phyloP scores from a whole-genome alignment of 2,113 vertebrate genomes.

The Cephalopterus ornatus region DNA sequence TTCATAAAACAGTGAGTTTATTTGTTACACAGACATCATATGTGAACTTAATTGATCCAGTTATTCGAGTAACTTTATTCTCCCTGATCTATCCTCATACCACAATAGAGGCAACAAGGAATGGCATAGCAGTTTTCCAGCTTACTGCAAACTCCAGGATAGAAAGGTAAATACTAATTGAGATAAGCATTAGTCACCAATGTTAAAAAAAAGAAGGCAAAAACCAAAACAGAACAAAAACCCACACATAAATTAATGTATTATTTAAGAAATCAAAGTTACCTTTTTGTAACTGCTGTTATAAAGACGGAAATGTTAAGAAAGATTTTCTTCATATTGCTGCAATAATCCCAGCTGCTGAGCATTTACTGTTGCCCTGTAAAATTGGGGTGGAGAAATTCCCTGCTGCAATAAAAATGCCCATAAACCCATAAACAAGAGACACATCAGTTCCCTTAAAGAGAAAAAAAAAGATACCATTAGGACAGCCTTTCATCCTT shows the following conservation, averaged over 20 bases:
- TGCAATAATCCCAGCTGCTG: slow-evolving; percentile 18
- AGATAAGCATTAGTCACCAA: background rate
- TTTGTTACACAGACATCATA: background rate
- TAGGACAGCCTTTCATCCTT: background rate
- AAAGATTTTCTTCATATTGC: slow-evolving; percentile 12
- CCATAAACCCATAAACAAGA: slow-evolving; percentile 20
- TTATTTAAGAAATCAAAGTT: background rate
- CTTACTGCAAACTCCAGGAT: background rate
- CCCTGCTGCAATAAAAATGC: slow-evolving; percentile 20
- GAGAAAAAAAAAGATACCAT: background rate
- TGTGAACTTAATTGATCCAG: background rate
- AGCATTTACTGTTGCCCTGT: slow-evolving; percentile 13
- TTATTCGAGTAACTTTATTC: background rate
- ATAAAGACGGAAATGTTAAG: background rate
- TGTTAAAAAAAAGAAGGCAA: background rate
- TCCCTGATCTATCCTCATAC: background rate
- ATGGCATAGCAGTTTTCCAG: background rate
- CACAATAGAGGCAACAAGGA: background rate
- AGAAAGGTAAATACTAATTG: background rate
- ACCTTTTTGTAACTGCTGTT: background rate
- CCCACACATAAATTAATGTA: background rate
- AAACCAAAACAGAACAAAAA: background rate
- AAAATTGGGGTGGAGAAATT: slow-evolving; percentile 19
- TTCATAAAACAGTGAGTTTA: background rate
- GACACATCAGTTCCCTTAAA: background rate